A percentile compares a stretch with the other conserved stretches of the same genome.
Conservation (phyloP, 2,888 invertebrate genomes). For the Alviniconcha strummeri region DNA sequence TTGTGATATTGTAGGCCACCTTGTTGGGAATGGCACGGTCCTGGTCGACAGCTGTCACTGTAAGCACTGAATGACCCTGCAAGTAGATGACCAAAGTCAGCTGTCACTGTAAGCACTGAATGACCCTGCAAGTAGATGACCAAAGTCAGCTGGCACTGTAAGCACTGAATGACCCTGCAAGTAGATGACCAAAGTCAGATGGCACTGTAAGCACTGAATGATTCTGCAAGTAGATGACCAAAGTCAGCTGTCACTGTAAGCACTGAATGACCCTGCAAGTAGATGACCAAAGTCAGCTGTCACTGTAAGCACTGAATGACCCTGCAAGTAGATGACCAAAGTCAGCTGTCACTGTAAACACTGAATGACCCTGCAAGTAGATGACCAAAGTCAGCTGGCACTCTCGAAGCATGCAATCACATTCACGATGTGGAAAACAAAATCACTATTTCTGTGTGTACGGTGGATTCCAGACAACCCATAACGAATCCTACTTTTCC, state of each 20-base stretch:
- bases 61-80: conserved; percentile 56
- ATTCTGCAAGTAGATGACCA: too few species aligned
- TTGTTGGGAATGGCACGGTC: conserved; percentile 80
- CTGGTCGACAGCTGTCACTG: conserved; percentile 85
- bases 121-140: neutral
- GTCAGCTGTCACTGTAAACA: too few species aligned
- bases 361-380: too few species aligned
- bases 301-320: conserved; percentile 75
- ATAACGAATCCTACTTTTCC: neutral
- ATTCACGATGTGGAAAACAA: neutral
- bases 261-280: too few species aligned
- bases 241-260: too few species aligned
- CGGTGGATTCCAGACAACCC: too few species aligned
- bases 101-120: conserved; percentile 78
- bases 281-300: too few species aligned
- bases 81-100: conserved; percentile 72
- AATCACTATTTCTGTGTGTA: neutral
- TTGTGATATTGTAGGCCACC: conserved; percentile 29
- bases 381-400: neutral
- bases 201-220: too few species aligned
- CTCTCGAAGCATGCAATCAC: too few species aligned
- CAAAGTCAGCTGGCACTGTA: too few species aligned
- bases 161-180: too few species aligned
- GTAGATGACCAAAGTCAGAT: too few species aligned
- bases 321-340: neutral